phyloP scores from a whole-genome alignment of 2,113 vertebrate genomes.

The Dendropsophus ebraccatus region DNA sequence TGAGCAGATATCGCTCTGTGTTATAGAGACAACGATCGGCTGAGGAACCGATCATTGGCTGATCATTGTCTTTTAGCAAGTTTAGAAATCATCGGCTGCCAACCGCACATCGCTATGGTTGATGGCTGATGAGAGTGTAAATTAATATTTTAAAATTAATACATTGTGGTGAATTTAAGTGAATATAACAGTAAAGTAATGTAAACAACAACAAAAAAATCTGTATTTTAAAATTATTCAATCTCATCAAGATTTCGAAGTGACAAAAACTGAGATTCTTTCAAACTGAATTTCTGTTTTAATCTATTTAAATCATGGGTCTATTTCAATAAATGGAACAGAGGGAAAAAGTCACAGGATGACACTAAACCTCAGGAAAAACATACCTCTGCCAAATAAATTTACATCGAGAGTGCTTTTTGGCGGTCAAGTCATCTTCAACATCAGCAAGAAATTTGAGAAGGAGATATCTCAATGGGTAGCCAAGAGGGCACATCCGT shows the following conservation, averaged over 20 bases:
- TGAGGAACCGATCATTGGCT: too few relatives aligned
- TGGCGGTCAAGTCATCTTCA: constrained; percentile 41
- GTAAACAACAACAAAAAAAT: background rate
- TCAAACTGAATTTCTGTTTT: background rate
- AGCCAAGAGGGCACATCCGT: constrained; percentile 29
- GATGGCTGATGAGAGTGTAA: too few relatives aligned
- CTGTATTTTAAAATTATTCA: background rate
- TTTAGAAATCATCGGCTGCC: too few relatives aligned
- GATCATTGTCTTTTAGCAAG: too few relatives aligned
- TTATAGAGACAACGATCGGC: too few relatives aligned
- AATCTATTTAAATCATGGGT: background rate
- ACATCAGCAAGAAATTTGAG: constrained; percentile 36
- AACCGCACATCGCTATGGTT: too few relatives aligned
- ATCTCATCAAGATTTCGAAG: background rate
- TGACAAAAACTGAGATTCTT: background rate
- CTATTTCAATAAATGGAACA: constrained; percentile 15
- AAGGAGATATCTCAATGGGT: constrained; percentile 45
- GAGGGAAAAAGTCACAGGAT: constrained; percentile 2
- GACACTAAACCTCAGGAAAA: constrained; percentile 41
- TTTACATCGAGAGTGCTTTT: constrained; percentile 37
- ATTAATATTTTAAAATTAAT: background rate
- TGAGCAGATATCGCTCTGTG: too few relatives aligned
- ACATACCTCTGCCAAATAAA: constrained; percentile 27
- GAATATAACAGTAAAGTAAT: background rate
- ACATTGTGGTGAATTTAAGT: too few relatives aligned